Percentiles rank a stretch among this genome's conserved stretches.
phyloP scores from a whole-genome alignment of 1,140 invertebrate genomes.

The Drosophila athabasca region DNA sequence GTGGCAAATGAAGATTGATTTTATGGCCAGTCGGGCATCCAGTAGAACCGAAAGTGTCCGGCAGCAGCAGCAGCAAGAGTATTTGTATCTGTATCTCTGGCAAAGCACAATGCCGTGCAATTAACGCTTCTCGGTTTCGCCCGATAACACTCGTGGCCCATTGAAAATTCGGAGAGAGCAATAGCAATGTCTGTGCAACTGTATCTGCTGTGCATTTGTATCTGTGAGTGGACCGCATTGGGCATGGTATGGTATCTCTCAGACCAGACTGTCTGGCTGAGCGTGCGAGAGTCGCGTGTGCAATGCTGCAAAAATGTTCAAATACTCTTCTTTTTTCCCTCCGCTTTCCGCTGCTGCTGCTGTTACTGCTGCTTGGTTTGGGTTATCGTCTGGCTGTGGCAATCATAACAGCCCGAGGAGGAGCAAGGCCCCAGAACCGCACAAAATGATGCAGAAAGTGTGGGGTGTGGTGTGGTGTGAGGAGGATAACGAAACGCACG shows the following conservation, averaged over 20 bases:
- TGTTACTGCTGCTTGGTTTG: slow-evolving; percentile 54
- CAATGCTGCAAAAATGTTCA: slow-evolving; percentile 79
- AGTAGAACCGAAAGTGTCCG: too few species aligned
- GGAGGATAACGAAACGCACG: slow-evolving; percentile 61
- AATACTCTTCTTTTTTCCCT: slow-evolving; percentile 60
- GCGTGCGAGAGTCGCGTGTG: slow-evolving; percentile 78
- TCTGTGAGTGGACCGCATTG: slow-evolving; percentile 52
- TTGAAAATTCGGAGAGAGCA: slow-evolving; percentile 36
- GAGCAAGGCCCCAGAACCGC: slow-evolving; percentile 48
- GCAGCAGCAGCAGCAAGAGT: neutral
- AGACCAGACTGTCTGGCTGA: slow-evolving; percentile 47
- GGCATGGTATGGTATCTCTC: slow-evolving; percentile 44
- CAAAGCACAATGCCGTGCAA: slow-evolving; percentile 43
- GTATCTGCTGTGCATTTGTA: slow-evolving; percentile 45
- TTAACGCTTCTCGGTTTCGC: slow-evolving; percentile 54
- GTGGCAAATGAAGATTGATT: slow-evolving; percentile 49
- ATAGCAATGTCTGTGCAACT: slow-evolving; percentile 31
- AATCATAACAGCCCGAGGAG: slow-evolving; percentile 69
- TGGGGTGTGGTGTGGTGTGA: slow-evolving; percentile 36
- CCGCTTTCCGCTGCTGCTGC: slow-evolving; percentile 16
- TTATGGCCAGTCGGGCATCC: neutral
- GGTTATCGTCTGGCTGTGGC: slow-evolving; percentile 81
- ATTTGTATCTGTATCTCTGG: slow-evolving; percentile 22
- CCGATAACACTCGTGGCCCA: slow-evolving; percentile 55
- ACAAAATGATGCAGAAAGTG: slow-evolving; percentile 54